Base-by-base conservation (phyloP, 2,888 invertebrate genomes). In the Strigamia transsilvanica region DNA sequence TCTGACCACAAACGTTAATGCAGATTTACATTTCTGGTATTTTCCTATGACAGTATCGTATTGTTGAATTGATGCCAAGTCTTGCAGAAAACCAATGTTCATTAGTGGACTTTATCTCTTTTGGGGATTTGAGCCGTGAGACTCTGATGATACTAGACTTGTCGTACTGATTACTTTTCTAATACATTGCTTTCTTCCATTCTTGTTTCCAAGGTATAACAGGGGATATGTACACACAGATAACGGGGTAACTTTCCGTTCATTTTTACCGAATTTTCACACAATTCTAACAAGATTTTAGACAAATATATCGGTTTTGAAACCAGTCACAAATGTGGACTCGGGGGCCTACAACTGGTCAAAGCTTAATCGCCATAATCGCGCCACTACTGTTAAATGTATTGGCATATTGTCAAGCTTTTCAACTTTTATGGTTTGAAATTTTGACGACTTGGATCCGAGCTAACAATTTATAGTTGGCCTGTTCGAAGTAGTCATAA, bases 151-250 rank as follows among this genome's bases (percentile, higher is more conserved):
- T 51, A 51, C n/a, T 10, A 10, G 51, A 51, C 51, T 51, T 51
- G 51, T 51, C 51, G 51, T 51, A 18, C 18, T 51, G 51, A 51
- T 51, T 51, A 51, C 51, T 15, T 51, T 51, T 51, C 51, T 51
- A 51, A 51, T 51, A 13, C 51, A 18, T 13, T 51, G n/a, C 38
- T 38, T 38, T 38, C 38, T 38, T 38, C 10, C 38, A 38, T 38
- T 51, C 51, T 51, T 51, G 51, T 51, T 18, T 13, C 6, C n/a
- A 51, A 51, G 51, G n/a, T 51, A 0, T 1, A 13, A 4, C 51
- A 51, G 12, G 51, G 51, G 51, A 38, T 38, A 38, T 38, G 10
- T 10, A 38, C 51, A 51, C 6, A 13, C 0, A 51, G 51, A 51
- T 51, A 51, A 51, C 15, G 12, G 13, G 15, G 15, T 51, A 18